Evolutionary conservation across 2,888 invertebrate genomes (phyloP).

Genomic region (Autographa pulchrina): DNA sequence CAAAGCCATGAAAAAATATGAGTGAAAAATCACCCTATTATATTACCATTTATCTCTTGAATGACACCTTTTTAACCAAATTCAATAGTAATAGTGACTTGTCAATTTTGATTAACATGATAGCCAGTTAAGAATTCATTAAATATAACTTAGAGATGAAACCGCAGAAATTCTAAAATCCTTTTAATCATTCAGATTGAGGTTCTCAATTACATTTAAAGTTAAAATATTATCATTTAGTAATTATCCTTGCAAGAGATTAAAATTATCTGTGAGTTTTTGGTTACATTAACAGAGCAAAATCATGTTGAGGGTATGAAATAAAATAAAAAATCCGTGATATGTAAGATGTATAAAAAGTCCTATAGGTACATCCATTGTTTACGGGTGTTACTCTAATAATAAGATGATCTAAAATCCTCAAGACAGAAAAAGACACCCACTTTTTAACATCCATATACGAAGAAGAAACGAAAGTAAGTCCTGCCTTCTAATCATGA

Average conservation of each 20-base stretch:
- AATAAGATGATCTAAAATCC: no score
- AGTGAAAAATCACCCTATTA: background rate
- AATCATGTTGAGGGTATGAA: no score
- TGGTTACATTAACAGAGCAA: background rate
- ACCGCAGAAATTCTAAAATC: constrained; percentile 25
- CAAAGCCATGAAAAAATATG: background rate
- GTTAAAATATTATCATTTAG: constrained; percentile 21
- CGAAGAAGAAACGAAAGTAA: background rate
- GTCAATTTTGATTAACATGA: constrained; percentile 5
- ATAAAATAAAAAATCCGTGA: no score
- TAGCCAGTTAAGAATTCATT: constrained; percentile 33
- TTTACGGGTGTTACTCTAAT: no score
- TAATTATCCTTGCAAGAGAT: constrained; percentile 18
- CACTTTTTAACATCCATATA: no score
- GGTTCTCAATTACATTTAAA: constrained; percentile 33
- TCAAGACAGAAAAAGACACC: no score
- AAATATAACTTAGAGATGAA: constrained; percentile 31
- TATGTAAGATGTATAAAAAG: no score
- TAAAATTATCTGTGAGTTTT: constrained; percentile 12
- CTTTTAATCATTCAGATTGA: constrained; percentile 28
- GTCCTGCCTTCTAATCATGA: no score
- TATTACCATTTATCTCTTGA: background rate
- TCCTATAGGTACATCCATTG: no score
- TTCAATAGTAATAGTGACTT: background rate
- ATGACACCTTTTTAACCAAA: background rate